A percentile compares a stretch with the other conserved stretches of the same genome.
These are phyloP conservation scores for Torymus texanus DNA, from an alignment of 2,888 invertebrate genomes.

Conservation along the genomic window DNA sequence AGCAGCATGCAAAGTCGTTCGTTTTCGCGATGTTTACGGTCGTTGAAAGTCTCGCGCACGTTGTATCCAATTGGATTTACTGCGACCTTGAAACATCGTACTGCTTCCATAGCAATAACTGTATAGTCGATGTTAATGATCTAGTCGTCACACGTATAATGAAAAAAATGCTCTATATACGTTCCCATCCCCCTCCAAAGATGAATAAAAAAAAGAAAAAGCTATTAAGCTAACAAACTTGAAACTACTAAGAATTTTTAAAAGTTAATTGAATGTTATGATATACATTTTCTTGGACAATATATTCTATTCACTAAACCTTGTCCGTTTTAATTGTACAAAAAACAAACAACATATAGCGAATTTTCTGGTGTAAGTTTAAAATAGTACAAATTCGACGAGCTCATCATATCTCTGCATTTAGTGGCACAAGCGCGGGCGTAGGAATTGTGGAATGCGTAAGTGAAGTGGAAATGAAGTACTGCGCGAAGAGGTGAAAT, in stretches of 20 bases:
- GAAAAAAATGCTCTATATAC: constrained; percentile 53
- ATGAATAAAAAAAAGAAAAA: constrained; percentile 42
- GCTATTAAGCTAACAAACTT: constrained; percentile 37
- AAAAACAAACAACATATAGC: constrained; percentile 52
- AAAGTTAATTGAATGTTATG: constrained; percentile 65
- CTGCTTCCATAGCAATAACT: constrained; percentile 74
- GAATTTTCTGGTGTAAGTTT: constrained; percentile 55
- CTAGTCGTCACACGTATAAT: constrained; percentile 66
- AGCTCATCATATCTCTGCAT: constrained; percentile 53
- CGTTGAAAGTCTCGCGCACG: constrained; percentile 41
- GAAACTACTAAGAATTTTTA: constrained; percentile 62
- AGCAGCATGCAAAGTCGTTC: background rate
- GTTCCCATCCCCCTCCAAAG: constrained; percentile 40
- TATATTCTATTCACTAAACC: constrained; percentile 65
- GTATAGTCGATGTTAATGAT: constrained; percentile 72
- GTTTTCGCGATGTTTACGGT: constrained; percentile 45
- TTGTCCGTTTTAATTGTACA: constrained; percentile 66
- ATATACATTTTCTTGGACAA: constrained; percentile 70
- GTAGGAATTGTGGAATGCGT: constrained; percentile 1
- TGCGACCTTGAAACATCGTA: constrained; percentile 69
- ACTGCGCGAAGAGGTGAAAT: constrained; percentile 16
- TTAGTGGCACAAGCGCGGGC: constrained; percentile 28
- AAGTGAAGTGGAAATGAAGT: constrained; percentile 44
- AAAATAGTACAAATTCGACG: constrained; percentile 63
- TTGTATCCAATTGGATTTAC: constrained; percentile 69